Evolutionary conservation across 2,888 invertebrate genomes (phyloP), one percentile per base, ranked within the genome.

Genomic region (Sympetrum striolatum): DNA sequence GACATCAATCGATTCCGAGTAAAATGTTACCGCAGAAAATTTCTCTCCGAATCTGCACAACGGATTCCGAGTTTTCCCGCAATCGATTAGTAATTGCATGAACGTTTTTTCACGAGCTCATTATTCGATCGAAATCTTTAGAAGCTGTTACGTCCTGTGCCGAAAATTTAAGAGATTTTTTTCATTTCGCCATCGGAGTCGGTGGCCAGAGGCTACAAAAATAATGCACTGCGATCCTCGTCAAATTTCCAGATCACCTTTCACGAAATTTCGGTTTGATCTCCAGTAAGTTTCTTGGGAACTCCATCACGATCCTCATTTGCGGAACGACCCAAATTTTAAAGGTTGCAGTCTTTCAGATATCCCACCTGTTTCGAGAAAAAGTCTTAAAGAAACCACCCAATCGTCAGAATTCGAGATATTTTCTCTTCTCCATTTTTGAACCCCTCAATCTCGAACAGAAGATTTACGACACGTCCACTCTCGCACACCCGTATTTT

Each of bases 291-390:
- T 14, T 60, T 8, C 35, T 53, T 10, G 35, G 58, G n/a, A 31
- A 22, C n/a, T 10, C 58, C 5, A 82, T 82, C 58, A 86, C 86
- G 31, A 31, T 86, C 37, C n/a, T 86, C 37, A 60, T 60, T 22
- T 22, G 10, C 86, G 86, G 37, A 86, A 86, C 86, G 86, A 86
- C 86, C 86, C 37, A 60, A 60, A 86, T 86, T 86, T 60, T 60
- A 86, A 86, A 86, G 86, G 86, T 86, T 86, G 8, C 53, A 82
- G 31, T 73, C 25, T 86, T 86, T 86, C 60, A 60, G 60, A 37
- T 18, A 12, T 64, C 10, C 31, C 64, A n/a, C 35, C 53, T 14
- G 35, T 60, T 35, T n/a, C 64, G n/a, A 37, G 22, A 37, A 37
- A 86, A 35, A 37, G 22, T 73, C 31, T 31, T 14, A 12, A 73